Conservation (phyloP, 2,113 vertebrate genomes). For the Alexandromys fortis region DNA sequence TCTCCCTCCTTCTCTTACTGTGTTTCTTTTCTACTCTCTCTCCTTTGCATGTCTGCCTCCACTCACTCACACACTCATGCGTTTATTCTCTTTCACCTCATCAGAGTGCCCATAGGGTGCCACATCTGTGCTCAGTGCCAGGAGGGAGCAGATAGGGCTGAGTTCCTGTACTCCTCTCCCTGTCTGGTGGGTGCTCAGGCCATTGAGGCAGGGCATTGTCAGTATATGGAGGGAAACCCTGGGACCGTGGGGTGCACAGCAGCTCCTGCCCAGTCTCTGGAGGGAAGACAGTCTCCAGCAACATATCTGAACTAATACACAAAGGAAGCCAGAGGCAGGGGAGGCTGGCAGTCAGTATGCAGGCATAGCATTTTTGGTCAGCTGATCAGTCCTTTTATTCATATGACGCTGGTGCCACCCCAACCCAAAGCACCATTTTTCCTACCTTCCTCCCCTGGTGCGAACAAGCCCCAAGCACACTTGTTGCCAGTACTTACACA, state of each 20-base stretch:
- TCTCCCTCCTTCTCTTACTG: background rate
- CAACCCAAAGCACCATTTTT: background rate
- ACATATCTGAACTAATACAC: background rate
- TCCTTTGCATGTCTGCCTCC: background rate
- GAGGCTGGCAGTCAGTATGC: background rate
- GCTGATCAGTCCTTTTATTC: no score
- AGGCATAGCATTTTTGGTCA: background rate
- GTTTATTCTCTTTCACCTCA: background rate
- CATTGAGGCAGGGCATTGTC: accelerated
- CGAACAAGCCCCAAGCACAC: background rate
- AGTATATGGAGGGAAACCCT: background rate
- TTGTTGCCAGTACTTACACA: background rate
- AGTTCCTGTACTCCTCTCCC: accelerated
- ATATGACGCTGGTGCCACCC: no score
- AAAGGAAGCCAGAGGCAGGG: background rate
- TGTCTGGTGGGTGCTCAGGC: background rate
- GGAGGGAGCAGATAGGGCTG: background rate
- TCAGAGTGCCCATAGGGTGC: background rate
- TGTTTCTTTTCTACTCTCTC: background rate
- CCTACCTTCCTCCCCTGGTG: accelerated
- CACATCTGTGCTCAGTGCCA: background rate
- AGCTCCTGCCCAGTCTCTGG: background rate
- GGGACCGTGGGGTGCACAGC: background rate
- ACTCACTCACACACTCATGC: background rate
- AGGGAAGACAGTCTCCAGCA: background rate